Evolutionary conservation across 2,797 vertebrate genomes (phyloP).

Genomic region (Peromyscus melanophrys): DNA sequence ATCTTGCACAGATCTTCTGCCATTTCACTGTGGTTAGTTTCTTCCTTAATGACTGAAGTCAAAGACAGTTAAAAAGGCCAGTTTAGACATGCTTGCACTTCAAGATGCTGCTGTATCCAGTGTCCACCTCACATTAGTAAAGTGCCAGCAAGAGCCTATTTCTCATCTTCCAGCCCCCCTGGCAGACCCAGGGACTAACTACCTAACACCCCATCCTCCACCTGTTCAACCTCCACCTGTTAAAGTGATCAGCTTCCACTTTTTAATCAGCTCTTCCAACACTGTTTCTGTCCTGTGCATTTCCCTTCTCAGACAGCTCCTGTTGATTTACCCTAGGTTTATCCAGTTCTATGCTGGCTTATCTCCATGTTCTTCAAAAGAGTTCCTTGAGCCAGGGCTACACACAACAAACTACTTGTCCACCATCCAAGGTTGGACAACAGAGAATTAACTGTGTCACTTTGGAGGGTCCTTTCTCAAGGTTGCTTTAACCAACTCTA

Average conservation of each 20-base stretch:
- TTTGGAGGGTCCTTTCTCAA: background rate
- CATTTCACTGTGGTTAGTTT: slow-evolving; percentile 98
- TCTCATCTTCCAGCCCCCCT: background rate
- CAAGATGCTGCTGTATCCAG: background rate
- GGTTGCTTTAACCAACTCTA: background rate
- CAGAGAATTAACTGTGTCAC: background rate
- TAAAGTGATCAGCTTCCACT: background rate
- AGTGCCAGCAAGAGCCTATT: background rate
- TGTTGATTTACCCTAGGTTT: too few species aligned
- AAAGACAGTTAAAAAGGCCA: slow-evolving; percentile 89
- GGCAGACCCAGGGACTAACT: background rate
- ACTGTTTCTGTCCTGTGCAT: background rate
- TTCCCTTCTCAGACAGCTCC: background rate
- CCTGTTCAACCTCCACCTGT: rapidly evolving
- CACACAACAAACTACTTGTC: background rate
- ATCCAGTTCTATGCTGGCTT: background rate
- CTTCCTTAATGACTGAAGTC: slow-evolving; percentile 98
- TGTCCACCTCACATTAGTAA: background rate
- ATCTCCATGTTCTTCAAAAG: background rate
- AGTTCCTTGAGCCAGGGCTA: background rate
- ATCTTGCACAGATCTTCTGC: slow-evolving; percentile 99
- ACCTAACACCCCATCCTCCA: background rate
- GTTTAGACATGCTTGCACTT: slow-evolving; percentile 58
- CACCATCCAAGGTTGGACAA: background rate
- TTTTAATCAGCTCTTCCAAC: background rate